These are phyloP conservation scores for Paraescarpia echinospica DNA, from an alignment of 1,140 invertebrate species.

Conservation along the genomic window DNA sequence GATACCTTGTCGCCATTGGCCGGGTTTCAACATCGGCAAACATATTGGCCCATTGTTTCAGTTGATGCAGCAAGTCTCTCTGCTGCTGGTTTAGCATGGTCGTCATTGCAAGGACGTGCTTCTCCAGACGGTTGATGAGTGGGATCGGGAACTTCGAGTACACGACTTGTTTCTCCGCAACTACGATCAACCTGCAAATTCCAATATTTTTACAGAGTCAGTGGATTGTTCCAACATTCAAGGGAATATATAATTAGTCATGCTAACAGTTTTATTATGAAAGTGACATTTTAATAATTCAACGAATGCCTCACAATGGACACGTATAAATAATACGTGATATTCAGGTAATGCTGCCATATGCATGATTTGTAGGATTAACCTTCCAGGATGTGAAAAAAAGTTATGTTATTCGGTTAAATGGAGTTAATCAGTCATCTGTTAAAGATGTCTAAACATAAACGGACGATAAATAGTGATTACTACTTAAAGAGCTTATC, in stretches of 20 bases:
- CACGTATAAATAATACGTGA: too few relatives aligned
- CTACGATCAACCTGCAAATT: constrained; percentile 46
- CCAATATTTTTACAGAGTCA: neutral
- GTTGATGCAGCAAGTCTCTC: constrained; percentile 31
- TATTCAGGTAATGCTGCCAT: neutral
- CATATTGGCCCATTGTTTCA: constrained; percentile 42
- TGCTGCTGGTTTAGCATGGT: constrained; percentile 46
- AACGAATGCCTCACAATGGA: too few relatives aligned
- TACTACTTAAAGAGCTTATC: too few relatives aligned
- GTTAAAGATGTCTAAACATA: too few relatives aligned
- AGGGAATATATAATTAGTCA: too few relatives aligned
- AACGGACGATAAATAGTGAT: too few relatives aligned
- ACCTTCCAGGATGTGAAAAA: neutral
- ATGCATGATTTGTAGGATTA: neutral
- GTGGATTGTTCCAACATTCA: too few relatives aligned
- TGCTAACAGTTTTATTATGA: too few relatives aligned
- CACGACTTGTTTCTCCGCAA: constrained; percentile 50
- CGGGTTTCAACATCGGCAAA: constrained; percentile 30
- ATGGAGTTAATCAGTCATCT: neutral
- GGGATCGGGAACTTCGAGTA: constrained; percentile 52
- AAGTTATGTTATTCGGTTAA: neutral
- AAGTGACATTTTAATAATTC: neutral
- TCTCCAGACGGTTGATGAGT: constrained; percentile 52
- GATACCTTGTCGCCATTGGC: neutral
- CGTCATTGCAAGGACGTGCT: constrained; percentile 47